These are phyloP conservation scores for Dascyllus trimaculatus DNA, from an alignment of 2,113 vertebrate species.

Conservation along the genomic window DNA sequence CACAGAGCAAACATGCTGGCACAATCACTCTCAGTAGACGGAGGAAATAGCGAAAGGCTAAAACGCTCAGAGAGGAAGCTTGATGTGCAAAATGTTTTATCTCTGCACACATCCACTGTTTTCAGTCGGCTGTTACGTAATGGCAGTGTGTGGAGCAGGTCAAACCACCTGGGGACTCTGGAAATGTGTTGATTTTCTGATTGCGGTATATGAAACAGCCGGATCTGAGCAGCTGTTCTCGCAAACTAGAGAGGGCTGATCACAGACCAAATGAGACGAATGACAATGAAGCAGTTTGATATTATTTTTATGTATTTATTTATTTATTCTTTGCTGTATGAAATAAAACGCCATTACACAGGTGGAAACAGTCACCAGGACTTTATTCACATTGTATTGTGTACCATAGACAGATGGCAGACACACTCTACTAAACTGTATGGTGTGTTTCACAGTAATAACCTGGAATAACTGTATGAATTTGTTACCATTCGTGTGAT, in stretches of 20 bases:
- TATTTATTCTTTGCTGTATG: neutral
- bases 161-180: constrained; percentile 31
- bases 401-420: too few species aligned
- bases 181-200: constrained; percentile 50
- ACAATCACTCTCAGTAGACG: constrained; percentile 1
- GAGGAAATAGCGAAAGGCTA: constrained; percentile 11
- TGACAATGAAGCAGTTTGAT: constrained; percentile 20
- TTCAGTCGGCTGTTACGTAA: constrained; percentile 15
- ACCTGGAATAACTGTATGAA: too few species aligned
- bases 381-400: too few species aligned
- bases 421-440: too few species aligned
- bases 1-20: neutral
- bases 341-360: neutral
- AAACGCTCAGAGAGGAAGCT: constrained; percentile 26
- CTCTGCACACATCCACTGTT: constrained; percentile 20
- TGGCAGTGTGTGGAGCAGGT: constrained; percentile 30
- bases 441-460: too few species aligned
- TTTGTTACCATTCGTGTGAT: too few species aligned
- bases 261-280: constrained; percentile 21
- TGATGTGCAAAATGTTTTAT: neutral
- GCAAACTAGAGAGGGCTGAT: constrained; percentile 22
- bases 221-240: constrained; percentile 39
- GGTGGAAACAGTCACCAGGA: neutral
- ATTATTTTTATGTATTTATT: neutral
- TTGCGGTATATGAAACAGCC: constrained; percentile 23